Evolutionary conservation across 53 echinoderm and acorn worm genomes (phyloP), one percentile per base, ranked within the genome.

Genomic region (Paelopatides confundens): DNA sequence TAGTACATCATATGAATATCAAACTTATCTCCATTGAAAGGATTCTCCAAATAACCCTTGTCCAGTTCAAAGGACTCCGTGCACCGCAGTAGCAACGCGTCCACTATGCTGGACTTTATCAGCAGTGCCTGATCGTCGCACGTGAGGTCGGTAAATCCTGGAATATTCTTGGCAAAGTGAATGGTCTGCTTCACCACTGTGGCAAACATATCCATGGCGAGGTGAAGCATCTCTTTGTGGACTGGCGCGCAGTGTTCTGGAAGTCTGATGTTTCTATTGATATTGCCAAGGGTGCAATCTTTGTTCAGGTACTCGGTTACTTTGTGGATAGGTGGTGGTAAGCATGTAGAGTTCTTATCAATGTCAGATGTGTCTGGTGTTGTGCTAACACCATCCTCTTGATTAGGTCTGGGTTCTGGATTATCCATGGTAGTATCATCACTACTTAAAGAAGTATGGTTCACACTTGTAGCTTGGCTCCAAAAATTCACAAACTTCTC

Each of bases 151-250:
- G 92, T 88, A 74, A 97, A 97, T 5, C 98, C 98, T 7, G 98
- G 98, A 63, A 97, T 97, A 63, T 89, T 92, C 81, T 95, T 97
- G 43, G 95, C 95, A 91, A 97, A 97, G 77, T 92, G 92, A 68
- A 97, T 97, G 17, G 93, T 95, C 82, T 97, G 98, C 35, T 95
- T 95, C 71, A 97, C 98, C 28, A 92, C 86, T 13, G 95, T 93
- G 21, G 98, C 98, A 76, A 97, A 97, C 95, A 95, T 92, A 89
- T 97, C 98, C 98, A 97, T 97, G 71, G 98, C 98, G 8, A 94
- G 90, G 88, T 93, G 95, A 35, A 95, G 69, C 83, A 97, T 85
- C 67, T 97, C 98, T 69, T 95, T 93, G 92, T 93, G 90, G 36
- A 97, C 93, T 0, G 93, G 92, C 28, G 63, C 84, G 43, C 81